Base-by-base conservation (phyloP, 2,888 invertebrate genomes). In the Tubiluchus corallicola region DNA sequence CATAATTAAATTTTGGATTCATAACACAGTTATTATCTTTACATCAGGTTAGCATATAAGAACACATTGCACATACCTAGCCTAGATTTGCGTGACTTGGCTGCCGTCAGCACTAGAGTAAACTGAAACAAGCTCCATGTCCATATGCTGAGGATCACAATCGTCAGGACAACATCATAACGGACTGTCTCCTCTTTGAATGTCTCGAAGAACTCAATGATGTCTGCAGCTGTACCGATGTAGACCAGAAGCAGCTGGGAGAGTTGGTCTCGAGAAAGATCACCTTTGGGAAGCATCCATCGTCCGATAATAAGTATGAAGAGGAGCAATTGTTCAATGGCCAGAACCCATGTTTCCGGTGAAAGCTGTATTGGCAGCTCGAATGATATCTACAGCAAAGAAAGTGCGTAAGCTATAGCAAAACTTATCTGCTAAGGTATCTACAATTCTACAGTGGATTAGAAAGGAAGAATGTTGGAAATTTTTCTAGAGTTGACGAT, bases 221-320 rank as follows among this genome's bases (percentile, higher is more conserved):
- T 52, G 42, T 59, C 57, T 2, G 53, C 50, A 1, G 62, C 61
- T 48, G 63, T 59, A 19, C 60, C 63, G 42, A 64, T 54, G 49
- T 65, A 65, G 41, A 62, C 64, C 40, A 64, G 56, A n/a, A 64
- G 54, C 2, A 64, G 53, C 47, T 65, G 64, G 1, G 63, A 64
- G 4, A 65, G 54, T 41, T 65, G 58, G 43, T 63, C 59, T 5
- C 63, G 52, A 5, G 58, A 57, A 41, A 65, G 51, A 17, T 52
- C 17, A 45, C 54, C 56, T 46, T 56, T 56, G 19, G 56, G 56
- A 9, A 56, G 55, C 1, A 64, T 49, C 64, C 64, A 64, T 2
- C 57, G 49, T 4, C 62, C 61, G 9, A 65, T 47, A 40, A 66
- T 60, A 3, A 64, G 49, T 17, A 61, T 57, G 5, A 66, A 59